phyloP scores from a whole-genome alignment of 2,888 invertebrate genomes.

The Leptinotarsa tumamoca region DNA sequence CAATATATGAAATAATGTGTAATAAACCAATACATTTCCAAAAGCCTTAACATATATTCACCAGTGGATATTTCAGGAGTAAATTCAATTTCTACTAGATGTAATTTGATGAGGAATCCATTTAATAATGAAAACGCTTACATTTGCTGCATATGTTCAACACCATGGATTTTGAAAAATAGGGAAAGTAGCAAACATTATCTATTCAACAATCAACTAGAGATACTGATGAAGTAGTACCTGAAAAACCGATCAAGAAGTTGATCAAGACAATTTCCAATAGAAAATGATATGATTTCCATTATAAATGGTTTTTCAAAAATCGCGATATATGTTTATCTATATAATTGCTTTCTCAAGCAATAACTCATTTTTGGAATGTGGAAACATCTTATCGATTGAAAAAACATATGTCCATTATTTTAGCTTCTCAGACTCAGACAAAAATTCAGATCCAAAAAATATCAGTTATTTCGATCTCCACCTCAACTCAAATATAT shows the following conservation, averaged over 20 bases:
- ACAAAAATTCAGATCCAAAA: slow-evolving; percentile 53
- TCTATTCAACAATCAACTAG: slow-evolving; percentile 1
- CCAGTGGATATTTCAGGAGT: no score
- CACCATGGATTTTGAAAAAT: not conserved
- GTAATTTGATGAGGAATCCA: not conserved
- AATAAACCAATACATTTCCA: no score
- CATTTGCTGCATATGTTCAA: not conserved
- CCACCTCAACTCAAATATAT: slow-evolving; percentile 59
- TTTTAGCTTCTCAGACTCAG: slow-evolving; percentile 61
- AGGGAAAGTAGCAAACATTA: not conserved
- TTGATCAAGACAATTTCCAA: not conserved
- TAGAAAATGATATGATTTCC: not conserved
- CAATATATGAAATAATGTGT: no score
- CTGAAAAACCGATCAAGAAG: not conserved
- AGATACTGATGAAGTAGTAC: not conserved
- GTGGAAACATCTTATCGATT: slow-evolving; percentile 53
- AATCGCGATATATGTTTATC: no score
- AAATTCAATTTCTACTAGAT: not conserved
- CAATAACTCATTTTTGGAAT: slow-evolving; percentile 55
- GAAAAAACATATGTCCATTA: slow-evolving; percentile 57
- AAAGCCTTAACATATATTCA: no score
- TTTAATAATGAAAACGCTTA: not conserved
- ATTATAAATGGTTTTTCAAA: no score
- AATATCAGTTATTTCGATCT: slow-evolving; percentile 50
- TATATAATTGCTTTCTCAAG: slow-evolving; percentile 22